A percentile compares a stretch with the other conserved stretches of the same genome.
phyloP scores from a whole-genome alignment of 2,888 invertebrate species.

The Oligia fasciuncula region DNA sequence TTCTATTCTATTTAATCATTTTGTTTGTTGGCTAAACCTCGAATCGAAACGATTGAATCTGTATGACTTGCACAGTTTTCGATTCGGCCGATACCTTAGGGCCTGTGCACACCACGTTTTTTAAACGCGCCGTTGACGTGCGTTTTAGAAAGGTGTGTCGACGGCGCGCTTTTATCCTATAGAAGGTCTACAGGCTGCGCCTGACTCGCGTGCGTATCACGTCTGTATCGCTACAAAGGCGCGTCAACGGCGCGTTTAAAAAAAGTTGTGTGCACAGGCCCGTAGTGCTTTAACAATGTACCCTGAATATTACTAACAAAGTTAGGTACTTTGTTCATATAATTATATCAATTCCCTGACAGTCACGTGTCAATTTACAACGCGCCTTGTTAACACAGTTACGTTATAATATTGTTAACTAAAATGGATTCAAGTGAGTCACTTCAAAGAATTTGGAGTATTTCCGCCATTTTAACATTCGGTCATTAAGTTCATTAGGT shows the following conservation, averaged over 20 bases:
- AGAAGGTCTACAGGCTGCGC: too few relatives aligned
- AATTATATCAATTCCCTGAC: conserved; percentile 41
- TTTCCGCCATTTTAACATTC: conserved; percentile 44
- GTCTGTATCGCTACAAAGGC: too few relatives aligned
- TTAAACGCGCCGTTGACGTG: too few relatives aligned
- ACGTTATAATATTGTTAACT: conserved; percentile 37
- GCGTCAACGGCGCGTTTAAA: too few relatives aligned
- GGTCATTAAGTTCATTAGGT: conserved; percentile 45
- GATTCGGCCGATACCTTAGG: neutral
- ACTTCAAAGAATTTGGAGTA: conserved; percentile 42
- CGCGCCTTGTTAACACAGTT: conserved; percentile 33
- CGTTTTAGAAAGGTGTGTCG: too few relatives aligned
- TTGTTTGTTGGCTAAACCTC: conserved; percentile 7
- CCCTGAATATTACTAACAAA: conserved; percentile 27
- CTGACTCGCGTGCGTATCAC: too few relatives aligned
- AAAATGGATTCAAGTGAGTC: conserved; percentile 44
- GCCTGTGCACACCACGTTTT: too few relatives aligned
- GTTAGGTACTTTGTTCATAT: conserved; percentile 32
- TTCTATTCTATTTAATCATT: conserved; percentile 28
- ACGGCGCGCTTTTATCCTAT: too few relatives aligned
- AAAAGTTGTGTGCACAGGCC: too few relatives aligned
- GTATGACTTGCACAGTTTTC: conserved; percentile 51
- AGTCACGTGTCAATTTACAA: conserved; percentile 38
- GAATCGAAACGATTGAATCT: conserved; percentile 24
- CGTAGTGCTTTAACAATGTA: conserved; percentile 31